These are phyloP conservation scores for Drosophila sordidula DNA, from an alignment of 2,888 invertebrate genomes.

Conservation along the genomic window DNA sequence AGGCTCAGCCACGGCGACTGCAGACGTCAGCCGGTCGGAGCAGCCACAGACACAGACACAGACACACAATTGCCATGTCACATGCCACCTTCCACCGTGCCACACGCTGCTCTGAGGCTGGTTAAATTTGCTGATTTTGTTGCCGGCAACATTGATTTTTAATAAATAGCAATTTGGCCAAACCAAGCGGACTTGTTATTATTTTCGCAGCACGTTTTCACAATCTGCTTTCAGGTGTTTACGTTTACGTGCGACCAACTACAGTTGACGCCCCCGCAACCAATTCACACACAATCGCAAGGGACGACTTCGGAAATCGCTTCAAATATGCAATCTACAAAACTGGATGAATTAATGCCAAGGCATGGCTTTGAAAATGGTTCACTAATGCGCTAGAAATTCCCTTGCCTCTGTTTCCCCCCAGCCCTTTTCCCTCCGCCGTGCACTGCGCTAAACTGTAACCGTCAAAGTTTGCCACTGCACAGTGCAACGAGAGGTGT, in stretches of 20 bases:
- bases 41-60: constrained; percentile 17
- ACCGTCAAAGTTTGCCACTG: too few relatives aligned
- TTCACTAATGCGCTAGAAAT: constrained; percentile 41
- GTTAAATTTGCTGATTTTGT: constrained; percentile 76
- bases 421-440: neutral
- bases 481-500: too few relatives aligned
- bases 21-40: constrained; percentile 34
- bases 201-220: constrained; percentile 59
- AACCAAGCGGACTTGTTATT: constrained; percentile 65
- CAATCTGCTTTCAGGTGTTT: constrained; percentile 56
- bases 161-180: constrained; percentile 77
- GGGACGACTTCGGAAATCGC: constrained; percentile 31
- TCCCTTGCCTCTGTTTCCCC: constrained; percentile 1
- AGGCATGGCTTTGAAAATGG: constrained; percentile 21
- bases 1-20: constrained; percentile 21
- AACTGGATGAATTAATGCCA: constrained; percentile 50
- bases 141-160: constrained; percentile 73
- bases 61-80: constrained; percentile 16
- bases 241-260: constrained; percentile 18
- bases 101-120: constrained; percentile 49
- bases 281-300: neutral
- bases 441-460: too few relatives aligned
- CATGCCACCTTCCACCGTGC: constrained; percentile 19
- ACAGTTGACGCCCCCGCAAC: neutral
- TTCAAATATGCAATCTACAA: constrained; percentile 63